Conservation (phyloP, 1,140 invertebrate genomes). For the Schlechtendalia chinensis region DNA sequence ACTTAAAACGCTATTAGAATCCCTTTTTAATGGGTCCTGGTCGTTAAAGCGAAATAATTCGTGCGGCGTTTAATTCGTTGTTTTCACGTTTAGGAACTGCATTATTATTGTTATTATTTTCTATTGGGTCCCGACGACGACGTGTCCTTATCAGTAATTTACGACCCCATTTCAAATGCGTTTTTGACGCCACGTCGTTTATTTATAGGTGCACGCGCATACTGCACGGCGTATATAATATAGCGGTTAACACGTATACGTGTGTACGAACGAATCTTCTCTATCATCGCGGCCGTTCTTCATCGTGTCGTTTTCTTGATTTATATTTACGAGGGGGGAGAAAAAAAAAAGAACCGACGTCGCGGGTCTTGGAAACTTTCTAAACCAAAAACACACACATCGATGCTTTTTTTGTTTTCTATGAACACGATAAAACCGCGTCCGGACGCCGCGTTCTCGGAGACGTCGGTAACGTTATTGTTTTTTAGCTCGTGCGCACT, state of each 20-base stretch:
- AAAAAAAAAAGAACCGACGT: too few relatives aligned
- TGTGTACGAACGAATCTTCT: not conserved
- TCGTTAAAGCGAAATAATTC: slow-evolving; percentile 29
- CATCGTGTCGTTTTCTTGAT: slow-evolving; percentile 6
- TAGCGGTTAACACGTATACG: too few relatives aligned
- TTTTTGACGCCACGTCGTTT: slow-evolving; percentile 30
- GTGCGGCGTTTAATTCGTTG: slow-evolving; percentile 13
- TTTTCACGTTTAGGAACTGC: not conserved
- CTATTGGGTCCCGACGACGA: not conserved
- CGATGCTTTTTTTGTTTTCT: too few relatives aligned
- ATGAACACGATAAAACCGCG: too few relatives aligned
- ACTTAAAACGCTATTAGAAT: slow-evolving; percentile 29
- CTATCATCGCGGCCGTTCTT: slow-evolving; percentile 9
- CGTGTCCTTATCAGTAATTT: slow-evolving; percentile 27
- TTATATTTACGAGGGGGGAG: slow-evolving; percentile 17
- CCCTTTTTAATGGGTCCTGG: slow-evolving; percentile 7
- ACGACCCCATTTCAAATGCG: slow-evolving; percentile 31
- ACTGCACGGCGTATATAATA: not conserved
- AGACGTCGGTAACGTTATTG: too few relatives aligned
- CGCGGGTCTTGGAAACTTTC: slow-evolving; percentile 4
- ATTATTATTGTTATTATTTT: not conserved
- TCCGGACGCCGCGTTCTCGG: too few relatives aligned
- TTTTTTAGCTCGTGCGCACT: too few relatives aligned
- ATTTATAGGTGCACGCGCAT: not conserved
- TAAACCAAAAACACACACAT: not conserved